Evolutionary conservation across 2,797 vertebrate species (phyloP).

Genomic region (Micromesistius poutassou): DNA sequence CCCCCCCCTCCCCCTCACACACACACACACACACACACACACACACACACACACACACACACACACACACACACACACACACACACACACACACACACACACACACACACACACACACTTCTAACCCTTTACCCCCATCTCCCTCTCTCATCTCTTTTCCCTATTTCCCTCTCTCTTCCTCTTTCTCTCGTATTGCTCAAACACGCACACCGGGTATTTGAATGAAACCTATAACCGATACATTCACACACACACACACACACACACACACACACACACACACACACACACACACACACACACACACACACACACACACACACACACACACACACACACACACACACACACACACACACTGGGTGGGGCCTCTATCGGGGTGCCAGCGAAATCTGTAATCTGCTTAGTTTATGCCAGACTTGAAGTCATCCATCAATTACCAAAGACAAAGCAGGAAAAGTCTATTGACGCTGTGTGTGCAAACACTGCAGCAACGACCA

Average conservation of each 20-base stretch:
- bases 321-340: conserved; percentile 28
- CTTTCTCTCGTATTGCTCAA: conserved; percentile 4
- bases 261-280: conserved; percentile 28
- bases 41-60: too few species aligned
- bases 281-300: conserved; percentile 45
- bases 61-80: too few species aligned
- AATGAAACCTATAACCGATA: background rate
- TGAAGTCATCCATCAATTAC: conserved; percentile 72
- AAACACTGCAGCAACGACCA: conserved; percentile 53
- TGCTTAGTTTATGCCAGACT: conserved; percentile 65
- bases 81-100: too few species aligned
- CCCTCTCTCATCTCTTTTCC: too few species aligned
- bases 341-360: conserved; percentile 28
- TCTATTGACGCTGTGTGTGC: conserved; percentile 62
- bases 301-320: conserved; percentile 39
- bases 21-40: too few species aligned
- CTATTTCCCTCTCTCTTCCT: too few species aligned
- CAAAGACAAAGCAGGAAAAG: conserved; percentile 43
- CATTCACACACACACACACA: conserved; percentile 49
- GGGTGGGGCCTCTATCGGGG: background rate
- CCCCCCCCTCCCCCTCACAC: too few species aligned
- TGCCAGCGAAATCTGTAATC: conserved; percentile 44
- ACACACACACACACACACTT: too few species aligned
- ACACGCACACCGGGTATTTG: conserved; percentile 13
- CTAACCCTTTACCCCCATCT: too few species aligned